phyloP scores from a whole-genome alignment of 2,797 vertebrate genomes.

The Sebastes itinus region DNA sequence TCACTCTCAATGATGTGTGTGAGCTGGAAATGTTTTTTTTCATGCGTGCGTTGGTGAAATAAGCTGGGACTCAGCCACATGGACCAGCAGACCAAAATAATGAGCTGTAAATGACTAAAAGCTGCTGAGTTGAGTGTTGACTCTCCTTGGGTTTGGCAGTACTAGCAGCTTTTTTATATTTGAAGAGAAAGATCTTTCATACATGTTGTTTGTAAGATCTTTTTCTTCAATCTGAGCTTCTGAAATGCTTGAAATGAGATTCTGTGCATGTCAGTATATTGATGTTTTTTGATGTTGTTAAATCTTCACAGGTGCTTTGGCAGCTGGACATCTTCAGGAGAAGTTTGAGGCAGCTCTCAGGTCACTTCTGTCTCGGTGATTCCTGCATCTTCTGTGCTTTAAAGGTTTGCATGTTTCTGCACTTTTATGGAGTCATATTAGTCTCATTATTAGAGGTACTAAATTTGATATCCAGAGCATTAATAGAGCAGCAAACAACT shows the following conservation, averaged over 20 bases:
- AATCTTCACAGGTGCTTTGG: constrained; percentile 90
- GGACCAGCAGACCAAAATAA: not conserved
- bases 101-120: not conserved
- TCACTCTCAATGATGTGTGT: not conserved
- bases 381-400: constrained; percentile 98
- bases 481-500: no score
- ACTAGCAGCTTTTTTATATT: not conserved
- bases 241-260: not conserved
- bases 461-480: no score
- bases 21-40: not conserved
- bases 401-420: constrained; percentile 83
- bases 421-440: not conserved
- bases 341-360: constrained; percentile 93
- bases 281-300: not conserved
- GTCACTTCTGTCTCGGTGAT: constrained; percentile 94
- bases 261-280: not conserved
- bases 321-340: constrained; percentile 97
- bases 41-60: not conserved
- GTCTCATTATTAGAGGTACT: no score
- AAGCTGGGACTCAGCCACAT: not conserved
- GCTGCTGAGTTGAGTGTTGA: not conserved
- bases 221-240: not conserved
- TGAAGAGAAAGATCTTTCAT: not conserved
- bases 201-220: not conserved
- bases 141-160: not conserved